Base-by-base conservation (phyloP, 2,888 invertebrate genomes). In the Cataglyphis livida region DNA sequence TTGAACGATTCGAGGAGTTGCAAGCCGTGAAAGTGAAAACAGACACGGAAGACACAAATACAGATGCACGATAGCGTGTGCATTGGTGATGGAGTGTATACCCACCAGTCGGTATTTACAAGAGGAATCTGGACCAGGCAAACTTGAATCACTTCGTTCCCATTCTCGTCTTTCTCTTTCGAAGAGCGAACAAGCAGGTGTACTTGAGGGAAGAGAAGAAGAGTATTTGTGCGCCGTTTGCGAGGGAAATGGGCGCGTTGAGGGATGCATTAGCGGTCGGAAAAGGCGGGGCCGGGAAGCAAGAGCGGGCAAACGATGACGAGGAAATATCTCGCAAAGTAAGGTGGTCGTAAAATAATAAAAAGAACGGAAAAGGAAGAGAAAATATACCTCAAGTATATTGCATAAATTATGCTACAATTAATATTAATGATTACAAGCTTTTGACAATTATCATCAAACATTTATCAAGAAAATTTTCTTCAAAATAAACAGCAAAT, bases 91-190 rank as follows among this genome's bases (percentile, higher is more conserved):
- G 21, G 64, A 75, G 32, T 35, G 21, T 71, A 82, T 79, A 54
- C 70, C 57, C 10, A 65, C 61, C 51, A 74, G 79, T 75, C 62
- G 85, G 83, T 90, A 88, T 90, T 90, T 90, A 89, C 89, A 85
- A 84, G 88, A 90, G 87, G 85, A 90, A 89, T 90, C 88, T 85
- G 82, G 90, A 86, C 84, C 89, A 83, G 87, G 84, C 88, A 85
- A 90, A 90, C 85, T 84, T 66, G 88, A 90, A 90, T 90, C 90
- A 85, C 82, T 90, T 82, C 83, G 70, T 61, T 84, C 64, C 62
- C 66, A 32, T 51, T 44, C 25, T 28, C 15, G 51, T 76, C 76
- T 87, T 85, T 28, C 70, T 65, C 83, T 68, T 82, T 81, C 82
- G 61, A 68, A 74, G 61, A 82, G 71, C 15, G 62, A 64, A 64